Percentiles rank a stretch among this genome's conserved stretches.
These are phyloP conservation scores for Myopa testacea DNA, from an alignment of 2,888 invertebrate species.

Conservation along the genomic window DNA sequence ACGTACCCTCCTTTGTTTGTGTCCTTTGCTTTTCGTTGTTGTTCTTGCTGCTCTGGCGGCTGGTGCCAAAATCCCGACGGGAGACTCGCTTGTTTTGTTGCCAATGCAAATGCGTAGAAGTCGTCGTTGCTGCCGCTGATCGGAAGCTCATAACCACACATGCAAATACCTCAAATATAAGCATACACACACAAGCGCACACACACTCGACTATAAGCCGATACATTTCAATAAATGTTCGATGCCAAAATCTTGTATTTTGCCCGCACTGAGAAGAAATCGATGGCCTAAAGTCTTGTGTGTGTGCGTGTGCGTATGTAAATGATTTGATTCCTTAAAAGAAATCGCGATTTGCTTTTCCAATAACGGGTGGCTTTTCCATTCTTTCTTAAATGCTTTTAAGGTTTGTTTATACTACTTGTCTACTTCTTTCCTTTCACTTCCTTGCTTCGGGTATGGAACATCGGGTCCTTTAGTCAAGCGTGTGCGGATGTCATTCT, in stretches of 20 bases:
- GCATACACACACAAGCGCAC: neutral
- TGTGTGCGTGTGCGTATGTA: neutral
- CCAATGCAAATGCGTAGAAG: neutral
- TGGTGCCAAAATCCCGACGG: neutral
- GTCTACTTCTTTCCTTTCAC: neutral
- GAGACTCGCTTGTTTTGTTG: neutral
- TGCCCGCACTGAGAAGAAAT: neutral
- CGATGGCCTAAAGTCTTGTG: neutral
- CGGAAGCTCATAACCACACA: neutral
- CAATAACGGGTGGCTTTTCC: neutral
- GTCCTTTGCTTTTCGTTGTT: neutral
- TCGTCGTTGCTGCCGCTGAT: neutral
- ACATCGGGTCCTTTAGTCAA: neutral
- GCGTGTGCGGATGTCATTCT: neutral
- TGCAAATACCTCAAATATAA: slow-evolving; percentile 1
- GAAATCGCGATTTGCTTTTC: neutral
- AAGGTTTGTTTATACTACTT: neutral
- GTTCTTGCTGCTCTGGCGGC: neutral
- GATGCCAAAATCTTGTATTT: neutral
- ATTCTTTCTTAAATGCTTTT: neutral
- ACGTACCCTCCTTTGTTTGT: no score
- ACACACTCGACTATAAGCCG: neutral
- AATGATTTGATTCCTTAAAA: neutral
- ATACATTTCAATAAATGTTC: slow-evolving; percentile 7
- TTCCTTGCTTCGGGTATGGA: neutral